phyloP scores from a whole-genome alignment of 2,113 vertebrate genomes.

The Cyanoramphus novaezelandiae region DNA sequence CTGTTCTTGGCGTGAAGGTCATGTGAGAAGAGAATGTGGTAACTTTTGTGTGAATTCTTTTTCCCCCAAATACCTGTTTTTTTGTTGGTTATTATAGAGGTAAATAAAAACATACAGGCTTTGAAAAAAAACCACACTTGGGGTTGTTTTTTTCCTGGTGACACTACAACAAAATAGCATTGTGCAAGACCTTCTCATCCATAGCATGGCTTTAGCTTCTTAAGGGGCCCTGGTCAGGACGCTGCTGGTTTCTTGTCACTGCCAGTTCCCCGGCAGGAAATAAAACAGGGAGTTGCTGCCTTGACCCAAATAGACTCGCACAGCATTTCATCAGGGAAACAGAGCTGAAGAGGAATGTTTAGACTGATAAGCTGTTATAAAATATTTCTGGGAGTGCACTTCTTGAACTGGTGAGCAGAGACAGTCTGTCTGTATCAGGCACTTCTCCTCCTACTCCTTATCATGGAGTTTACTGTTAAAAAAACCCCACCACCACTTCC shows the following conservation, averaged over 20 bases:
- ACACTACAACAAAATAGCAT: neutral
- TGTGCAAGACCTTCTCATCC: neutral
- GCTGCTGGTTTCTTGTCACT: neutral
- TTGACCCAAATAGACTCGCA: neutral
- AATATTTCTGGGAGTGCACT: constrained; percentile 72
- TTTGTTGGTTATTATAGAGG: neutral
- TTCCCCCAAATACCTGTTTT: neutral
- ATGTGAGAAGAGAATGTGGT: neutral
- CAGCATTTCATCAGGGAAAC: constrained; percentile 40
- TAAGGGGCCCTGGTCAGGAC: neutral
- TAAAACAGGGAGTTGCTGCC: constrained; percentile 21
- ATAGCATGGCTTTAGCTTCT: neutral
- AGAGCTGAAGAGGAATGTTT: constrained; percentile 59
- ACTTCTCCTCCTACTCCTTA: constrained; percentile 63
- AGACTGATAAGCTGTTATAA: constrained; percentile 62
- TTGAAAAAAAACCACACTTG: neutral
- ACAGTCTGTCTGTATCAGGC: constrained; percentile 62
- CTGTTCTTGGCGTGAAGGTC: neutral
- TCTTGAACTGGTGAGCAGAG: constrained; percentile 67
- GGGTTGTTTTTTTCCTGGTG: neutral
- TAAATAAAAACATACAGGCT: neutral
- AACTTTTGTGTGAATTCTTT: neutral
- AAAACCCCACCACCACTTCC: neutral
- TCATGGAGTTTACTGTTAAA: constrained; percentile 53
- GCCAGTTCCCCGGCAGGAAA: constrained; percentile 41